Base-by-base conservation (phyloP, 2,797 vertebrate genomes). In the Enteromius trimaculatus region DNA sequence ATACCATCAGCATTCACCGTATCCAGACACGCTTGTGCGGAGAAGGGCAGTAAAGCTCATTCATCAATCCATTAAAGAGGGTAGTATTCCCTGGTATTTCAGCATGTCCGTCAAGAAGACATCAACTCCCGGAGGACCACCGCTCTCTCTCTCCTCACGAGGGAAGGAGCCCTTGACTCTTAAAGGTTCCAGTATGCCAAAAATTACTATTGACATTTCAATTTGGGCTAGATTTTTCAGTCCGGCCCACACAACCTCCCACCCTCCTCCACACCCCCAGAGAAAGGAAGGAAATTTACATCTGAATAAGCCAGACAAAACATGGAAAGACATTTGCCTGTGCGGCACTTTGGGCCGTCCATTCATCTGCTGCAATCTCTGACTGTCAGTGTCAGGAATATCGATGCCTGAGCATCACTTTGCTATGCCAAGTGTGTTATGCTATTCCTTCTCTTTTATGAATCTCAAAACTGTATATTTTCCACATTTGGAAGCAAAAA, bases 181-280 rank as follows among this genome's bases (percentile, higher is more conserved):
- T 89, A 93, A 93, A 92, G 92, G 93, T 93, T 93, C 91, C 92
- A 87, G 89, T 91, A 92, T 94, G 94, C 94, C 96, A 96, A 96
- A 96, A 96, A 97, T 97, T 95, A 94, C 95, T 95, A 95, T 95
- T 97, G 97, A 97, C 96, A 95, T 97, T 97, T 97, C 95, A 96
- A 95, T 97, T 96, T 94, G 94, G 92, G 91, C 91, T 90, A 86
- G 23, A 88, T 92, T 91, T 89, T 86, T 79, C 87, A 77, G 53
- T 51, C 65, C 5, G 1, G 47, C 79, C 60, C 37, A 90, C 69
- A 11, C 79, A 68, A 88, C 93, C 86, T 51, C 87, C 49, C 82
- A 51, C 88, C 84, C 77, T 68, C 76, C 83, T 51, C 71, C 68
- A 55, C 9, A 19, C 69, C 84, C 58, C 47, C 90, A 90, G 92